These are phyloP conservation scores for Scelioninae gen. 1 DNA, from an alignment of 2,888 invertebrate species.

Conservation along the genomic window DNA sequence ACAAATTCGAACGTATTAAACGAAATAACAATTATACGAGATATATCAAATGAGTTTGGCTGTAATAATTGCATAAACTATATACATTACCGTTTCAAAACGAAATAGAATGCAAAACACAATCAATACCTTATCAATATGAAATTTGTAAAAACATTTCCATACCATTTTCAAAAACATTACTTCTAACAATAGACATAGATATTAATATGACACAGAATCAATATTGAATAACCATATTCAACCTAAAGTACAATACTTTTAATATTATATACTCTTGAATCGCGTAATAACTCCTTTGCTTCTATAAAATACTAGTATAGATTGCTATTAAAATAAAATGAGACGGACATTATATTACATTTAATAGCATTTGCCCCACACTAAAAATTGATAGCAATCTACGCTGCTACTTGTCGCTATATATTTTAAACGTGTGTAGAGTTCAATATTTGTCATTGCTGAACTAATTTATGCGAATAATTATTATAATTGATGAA, in stretches of 20 bases:
- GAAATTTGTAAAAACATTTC: background rate
- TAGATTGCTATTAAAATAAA: slow-evolving; percentile 18
- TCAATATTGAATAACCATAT: slow-evolving; percentile 3
- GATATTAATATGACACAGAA: background rate
- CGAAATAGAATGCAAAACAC: too few relatives aligned
- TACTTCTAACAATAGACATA: background rate
- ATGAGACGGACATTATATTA: slow-evolving; percentile 10
- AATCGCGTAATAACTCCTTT: slow-evolving; percentile 8
- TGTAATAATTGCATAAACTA: too few relatives aligned
- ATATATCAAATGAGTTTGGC: too few relatives aligned
- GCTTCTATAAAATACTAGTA: background rate
- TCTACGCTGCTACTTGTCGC: background rate
- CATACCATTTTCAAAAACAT: background rate
- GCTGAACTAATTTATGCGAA: background rate
- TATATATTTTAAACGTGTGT: background rate
- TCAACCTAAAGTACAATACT: slow-evolving; percentile 8
- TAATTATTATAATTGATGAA: too few relatives aligned
- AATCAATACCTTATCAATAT: too few relatives aligned
- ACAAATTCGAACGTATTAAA: too few relatives aligned
- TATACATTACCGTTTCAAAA: too few relatives aligned
- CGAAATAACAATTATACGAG: too few relatives aligned
- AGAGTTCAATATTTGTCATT: background rate
- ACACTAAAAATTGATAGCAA: background rate
- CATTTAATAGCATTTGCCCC: slow-evolving; percentile 11
- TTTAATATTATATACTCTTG: slow-evolving; percentile 12